These are phyloP conservation scores for Desmophyllum pertusum DNA, from an alignment of 92 coral and sea anemone genomes.

Conservation along the genomic window DNA sequence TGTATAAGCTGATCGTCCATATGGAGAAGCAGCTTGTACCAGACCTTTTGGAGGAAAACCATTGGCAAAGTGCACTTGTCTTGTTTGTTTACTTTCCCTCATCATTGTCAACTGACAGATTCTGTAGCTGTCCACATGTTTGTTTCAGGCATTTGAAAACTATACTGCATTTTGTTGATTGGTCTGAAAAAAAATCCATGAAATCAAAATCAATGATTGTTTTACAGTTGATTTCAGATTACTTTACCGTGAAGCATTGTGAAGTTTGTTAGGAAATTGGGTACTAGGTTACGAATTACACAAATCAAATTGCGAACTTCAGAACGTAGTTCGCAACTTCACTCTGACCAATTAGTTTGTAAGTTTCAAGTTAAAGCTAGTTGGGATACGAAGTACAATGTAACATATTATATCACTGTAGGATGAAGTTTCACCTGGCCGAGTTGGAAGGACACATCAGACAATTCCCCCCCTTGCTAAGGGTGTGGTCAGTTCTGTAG, in stretches of 20 bases:
- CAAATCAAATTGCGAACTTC: too few species aligned
- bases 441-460: constrained; percentile 45
- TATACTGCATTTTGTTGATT: not conserved
- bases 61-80: constrained; percentile 84
- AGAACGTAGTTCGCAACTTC: too few species aligned
- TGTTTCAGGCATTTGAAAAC: not conserved
- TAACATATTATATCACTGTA: constrained; percentile 5
- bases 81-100: constrained; percentile 45
- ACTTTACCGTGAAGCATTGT: too few species aligned
- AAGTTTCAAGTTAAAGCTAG: too few species aligned
- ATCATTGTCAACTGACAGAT: constrained; percentile 51
- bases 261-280: too few species aligned
- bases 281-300: too few species aligned
- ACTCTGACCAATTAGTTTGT: too few species aligned
- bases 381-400: too few species aligned
- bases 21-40: constrained; percentile 38
- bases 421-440: constrained; percentile 52
- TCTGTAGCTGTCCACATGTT: not conserved
- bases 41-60: constrained; percentile 88
- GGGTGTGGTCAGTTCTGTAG: constrained; percentile 70
- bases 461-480: constrained; percentile 88
- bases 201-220: too few species aligned
- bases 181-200: too few species aligned
- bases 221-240: too few species aligned
- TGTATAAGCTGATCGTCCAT: constrained; percentile 20